phyloP scores from a whole-genome alignment of 2,113 vertebrate genomes.

The Phoenicopterus ruber region DNA sequence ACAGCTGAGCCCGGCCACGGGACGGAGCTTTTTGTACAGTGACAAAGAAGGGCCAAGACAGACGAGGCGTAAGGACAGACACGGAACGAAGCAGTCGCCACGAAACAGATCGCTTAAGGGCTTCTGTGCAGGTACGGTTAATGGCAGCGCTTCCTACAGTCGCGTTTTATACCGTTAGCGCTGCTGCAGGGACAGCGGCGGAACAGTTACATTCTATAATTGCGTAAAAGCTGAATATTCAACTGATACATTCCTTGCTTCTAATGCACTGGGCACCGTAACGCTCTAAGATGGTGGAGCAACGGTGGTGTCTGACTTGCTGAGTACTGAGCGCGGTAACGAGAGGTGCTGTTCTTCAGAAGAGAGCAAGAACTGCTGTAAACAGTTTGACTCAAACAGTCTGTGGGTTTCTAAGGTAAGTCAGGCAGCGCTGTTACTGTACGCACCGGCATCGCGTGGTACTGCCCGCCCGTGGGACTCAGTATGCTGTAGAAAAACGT shows the following conservation, averaged over 20 bases:
- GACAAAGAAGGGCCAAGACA: neutral
- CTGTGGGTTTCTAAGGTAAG: neutral
- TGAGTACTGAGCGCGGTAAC: neutral
- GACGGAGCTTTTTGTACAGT: neutral
- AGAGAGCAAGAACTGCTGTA: conserved; percentile 52
- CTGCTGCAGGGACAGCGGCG: neutral
- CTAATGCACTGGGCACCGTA: neutral
- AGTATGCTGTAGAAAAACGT: neutral
- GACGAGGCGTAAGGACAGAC: neutral
- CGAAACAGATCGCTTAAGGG: conserved; percentile 13
- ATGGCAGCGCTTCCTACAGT: conserved; percentile 49
- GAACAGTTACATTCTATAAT: conserved; percentile 61
- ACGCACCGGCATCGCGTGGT: fast-evolving
- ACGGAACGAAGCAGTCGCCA: conserved; percentile 34
- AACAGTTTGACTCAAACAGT: neutral
- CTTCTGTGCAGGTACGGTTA: conserved; percentile 35
- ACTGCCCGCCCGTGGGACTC: neutral
- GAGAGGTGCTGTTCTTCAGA: conserved; percentile 26
- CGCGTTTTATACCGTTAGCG: neutral
- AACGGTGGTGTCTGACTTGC: neutral
- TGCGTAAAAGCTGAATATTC: conserved; percentile 15
- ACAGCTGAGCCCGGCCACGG: conserved; percentile 8
- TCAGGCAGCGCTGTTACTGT: neutral
- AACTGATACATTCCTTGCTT: neutral
- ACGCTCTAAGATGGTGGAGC: neutral